Evolutionary conservation across 2,113 vertebrate genomes (phyloP), one percentile per base, ranked within the genome.

Genomic region (Semicossyphus pulcher): DNA sequence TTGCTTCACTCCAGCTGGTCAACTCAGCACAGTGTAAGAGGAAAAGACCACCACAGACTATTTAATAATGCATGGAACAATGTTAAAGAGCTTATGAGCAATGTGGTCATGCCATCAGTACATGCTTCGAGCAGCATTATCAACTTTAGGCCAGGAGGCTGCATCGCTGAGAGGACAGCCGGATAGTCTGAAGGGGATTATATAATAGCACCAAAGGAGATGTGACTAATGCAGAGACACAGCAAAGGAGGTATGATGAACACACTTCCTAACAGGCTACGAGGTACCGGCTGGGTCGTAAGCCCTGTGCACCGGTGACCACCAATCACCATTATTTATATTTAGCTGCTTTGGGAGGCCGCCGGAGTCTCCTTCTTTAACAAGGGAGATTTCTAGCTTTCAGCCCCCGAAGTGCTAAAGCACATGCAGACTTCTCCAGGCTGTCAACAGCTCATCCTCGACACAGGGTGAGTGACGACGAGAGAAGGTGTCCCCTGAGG

Each of bases 211-310:
- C 70, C 32, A 68, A 82, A 70, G 64, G 54, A 51, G 48, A 69
- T 58, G 61, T 73, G 71, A 86, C 73, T 85, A 78, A 88, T 84
- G 63, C 53, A 28, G 64, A 66, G 53, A 77, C 75, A 67, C 59
- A 63, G 76, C 70, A 54, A 75, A 76, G 47, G 53, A 80, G 51
- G 69, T 69, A 44, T 72, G 80, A 79, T 64, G 59, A 84, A 80
- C 57, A 29, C 31, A 64, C 31, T 54, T 73, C 56, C 72, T 59
- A 39, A 45, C 26, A 64, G 59, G 57, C 28, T 60, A 57, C 6
- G 42, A 66, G 48, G 63, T 23, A 47, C 44, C 45, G 34, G 51
- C 44, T 67, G 28, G 32, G 37, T 63, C 58, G 32, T 34, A 66
- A 60, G 65, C 59, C 61, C 72, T 10, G 2, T 8, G 26, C 60